These are phyloP conservation scores for Epirrhoe tristata DNA, from an alignment of 2,888 invertebrate species.

Conservation along the genomic window DNA sequence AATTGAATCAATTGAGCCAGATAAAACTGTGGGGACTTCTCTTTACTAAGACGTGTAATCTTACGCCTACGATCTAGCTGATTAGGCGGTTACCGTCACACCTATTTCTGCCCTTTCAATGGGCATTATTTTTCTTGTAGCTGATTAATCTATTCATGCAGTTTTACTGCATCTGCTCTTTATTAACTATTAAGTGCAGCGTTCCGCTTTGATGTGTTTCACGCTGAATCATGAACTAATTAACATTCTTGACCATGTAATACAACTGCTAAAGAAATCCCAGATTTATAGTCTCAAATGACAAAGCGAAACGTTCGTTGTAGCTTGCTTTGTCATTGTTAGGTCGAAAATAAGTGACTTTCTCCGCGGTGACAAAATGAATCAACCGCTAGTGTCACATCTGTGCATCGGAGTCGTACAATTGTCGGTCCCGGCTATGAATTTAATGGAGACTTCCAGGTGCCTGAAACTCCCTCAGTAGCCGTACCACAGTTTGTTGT, in stretches of 20 bases:
- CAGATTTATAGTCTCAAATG: not conserved
- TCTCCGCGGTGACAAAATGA: not conserved
- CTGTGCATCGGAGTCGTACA: no score
- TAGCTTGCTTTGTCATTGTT: not conserved
- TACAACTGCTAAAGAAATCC: slow-evolving; percentile 3
- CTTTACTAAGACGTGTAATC: not conserved
- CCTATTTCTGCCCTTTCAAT: slow-evolving; percentile 1
- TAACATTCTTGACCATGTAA: not conserved
- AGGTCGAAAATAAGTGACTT: not conserved
- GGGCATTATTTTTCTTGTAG: not conserved
- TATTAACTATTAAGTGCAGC: not conserved
- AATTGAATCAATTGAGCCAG: not conserved
- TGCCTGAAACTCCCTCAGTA: no score
- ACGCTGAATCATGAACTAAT: not conserved
- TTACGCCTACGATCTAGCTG: slow-evolving; percentile 14
- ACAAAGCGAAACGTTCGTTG: not conserved
- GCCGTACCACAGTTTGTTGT: no score
- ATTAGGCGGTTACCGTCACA: slow-evolving; percentile 10
- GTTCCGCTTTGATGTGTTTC: slow-evolving; percentile 3
- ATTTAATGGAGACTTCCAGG: no score
- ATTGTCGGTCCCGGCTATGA: no score
- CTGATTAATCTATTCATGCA: not conserved
- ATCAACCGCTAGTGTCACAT: no score
- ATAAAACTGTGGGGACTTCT: not conserved
- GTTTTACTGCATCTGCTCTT: not conserved